Conservation (phyloP, 2,113 vertebrate species). For the Globicephala melas region DNA sequence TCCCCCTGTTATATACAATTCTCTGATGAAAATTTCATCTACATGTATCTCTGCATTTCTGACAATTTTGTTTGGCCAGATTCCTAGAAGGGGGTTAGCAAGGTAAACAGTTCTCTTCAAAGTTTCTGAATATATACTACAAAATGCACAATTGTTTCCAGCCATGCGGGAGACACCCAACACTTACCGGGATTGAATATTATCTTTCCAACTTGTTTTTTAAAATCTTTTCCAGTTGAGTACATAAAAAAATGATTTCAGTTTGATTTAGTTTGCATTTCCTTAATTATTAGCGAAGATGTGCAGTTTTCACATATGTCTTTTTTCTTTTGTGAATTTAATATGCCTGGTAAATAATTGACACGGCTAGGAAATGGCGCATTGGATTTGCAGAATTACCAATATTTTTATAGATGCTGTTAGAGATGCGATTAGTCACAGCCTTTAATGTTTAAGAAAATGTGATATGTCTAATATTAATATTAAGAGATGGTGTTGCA, state of each 20-base stretch:
- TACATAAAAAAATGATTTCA: constrained; percentile 6
- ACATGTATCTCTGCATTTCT: not conserved
- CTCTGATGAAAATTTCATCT: not conserved
- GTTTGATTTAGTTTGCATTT: not conserved
- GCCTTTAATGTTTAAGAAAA: constrained; percentile 46
- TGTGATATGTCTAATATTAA: not conserved
- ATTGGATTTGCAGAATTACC: constrained; percentile 30
- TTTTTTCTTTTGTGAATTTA: constrained; percentile 14
- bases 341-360: not conserved
- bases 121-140: not conserved
- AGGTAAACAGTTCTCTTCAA: not conserved
- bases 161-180: not conserved
- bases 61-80: not conserved
- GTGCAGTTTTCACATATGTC: not conserved
- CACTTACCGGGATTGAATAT: not conserved
- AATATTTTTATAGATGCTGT: not conserved
- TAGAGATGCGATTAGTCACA: constrained; percentile 9
- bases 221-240: not conserved
- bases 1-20: not conserved
- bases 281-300: not conserved
- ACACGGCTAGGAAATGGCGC: not conserved
- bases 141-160: not conserved
- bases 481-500: not conserved
- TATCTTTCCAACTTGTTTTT: not conserved
- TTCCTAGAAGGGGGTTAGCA: not conserved